Base-by-base conservation (phyloP, 2,888 invertebrate species). In the Ormyrus rosae region DNA sequence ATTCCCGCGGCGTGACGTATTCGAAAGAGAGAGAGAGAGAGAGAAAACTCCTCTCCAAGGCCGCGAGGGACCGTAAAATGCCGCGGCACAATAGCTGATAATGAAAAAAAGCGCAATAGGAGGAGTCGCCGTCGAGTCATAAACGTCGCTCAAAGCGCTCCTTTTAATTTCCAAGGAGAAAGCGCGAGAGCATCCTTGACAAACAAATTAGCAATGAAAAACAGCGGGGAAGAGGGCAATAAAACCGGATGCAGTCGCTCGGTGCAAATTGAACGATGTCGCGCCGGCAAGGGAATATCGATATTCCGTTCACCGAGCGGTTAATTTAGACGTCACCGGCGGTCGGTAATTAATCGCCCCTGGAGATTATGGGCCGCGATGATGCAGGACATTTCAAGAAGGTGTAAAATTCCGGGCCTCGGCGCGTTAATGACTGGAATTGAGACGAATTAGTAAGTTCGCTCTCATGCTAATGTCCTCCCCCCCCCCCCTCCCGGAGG, bases 131-230 rank as follows among this genome's bases (percentile, higher is more conserved):
- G 53, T 19, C 19, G 19, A 34, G 65, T 50, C 71, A 50, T 61
- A 64, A 72, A 63, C 53, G 55, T 71, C 65, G 51, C 60, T 68
- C 72, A 13, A 55, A 13, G 13, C 45, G 10, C 58, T 7, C 53
- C 65, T 19, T 70, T 65, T 72, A 63, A 70, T 71, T 70, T 48
- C 64, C 72, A 19, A 19, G 19, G 19, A 19, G 19, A 19, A 19
- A 19, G 19, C 34, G 51, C 56, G 61, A 50, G 71, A 50, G 71
- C 64, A 71, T 65, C 50, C 50, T 53, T 65, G 78, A 78, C 71
- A 64, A 56, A 64, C 51, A 65, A 64, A 78, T 78, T 64, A 78
- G 50, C 70, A 11, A 46, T 46, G 50, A 45, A 48, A 13, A 19
- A 53, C n/a, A 55, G 11, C 19, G 10, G 34, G 46, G 19, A 46